These are phyloP conservation scores for Bradypodion pumilum DNA, from an alignment of 2,797 vertebrate species.

Conservation along the genomic window DNA sequence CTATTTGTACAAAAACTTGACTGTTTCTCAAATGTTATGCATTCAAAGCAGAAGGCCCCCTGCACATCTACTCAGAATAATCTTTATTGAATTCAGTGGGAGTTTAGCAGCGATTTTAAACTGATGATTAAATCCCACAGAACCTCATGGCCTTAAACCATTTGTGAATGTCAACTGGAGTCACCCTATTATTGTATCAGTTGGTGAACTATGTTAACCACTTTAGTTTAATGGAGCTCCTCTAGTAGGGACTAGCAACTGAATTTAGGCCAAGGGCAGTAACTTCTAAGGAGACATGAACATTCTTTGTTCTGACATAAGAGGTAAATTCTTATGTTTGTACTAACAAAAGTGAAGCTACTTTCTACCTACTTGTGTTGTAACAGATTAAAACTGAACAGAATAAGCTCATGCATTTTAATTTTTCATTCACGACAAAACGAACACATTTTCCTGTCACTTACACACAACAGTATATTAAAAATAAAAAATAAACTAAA, in stretches of 20 bases:
- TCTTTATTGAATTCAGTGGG: neutral
- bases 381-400: neutral
- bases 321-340: neutral
- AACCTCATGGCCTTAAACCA: no score
- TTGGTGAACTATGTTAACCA: no score
- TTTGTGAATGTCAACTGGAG: no score
- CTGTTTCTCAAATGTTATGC: neutral
- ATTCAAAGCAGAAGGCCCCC: neutral
- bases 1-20: neutral
- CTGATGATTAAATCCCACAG: no score
- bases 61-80: neutral
- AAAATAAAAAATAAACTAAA: neutral
- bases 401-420: neutral
- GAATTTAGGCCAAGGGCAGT: neutral
- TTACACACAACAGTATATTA: neutral
- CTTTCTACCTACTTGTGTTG: neutral
- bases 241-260: neutral
- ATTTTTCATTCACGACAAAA: neutral
- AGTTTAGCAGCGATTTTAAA: no score
- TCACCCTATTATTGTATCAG: no score
- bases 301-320: neutral
- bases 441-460: neutral
- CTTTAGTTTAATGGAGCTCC: no score
- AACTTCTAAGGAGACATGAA: neutral
- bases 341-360: neutral